Evolutionary conservation across 2,113 vertebrate species (phyloP).

Genomic region (Stigmatopora argus): DNA sequence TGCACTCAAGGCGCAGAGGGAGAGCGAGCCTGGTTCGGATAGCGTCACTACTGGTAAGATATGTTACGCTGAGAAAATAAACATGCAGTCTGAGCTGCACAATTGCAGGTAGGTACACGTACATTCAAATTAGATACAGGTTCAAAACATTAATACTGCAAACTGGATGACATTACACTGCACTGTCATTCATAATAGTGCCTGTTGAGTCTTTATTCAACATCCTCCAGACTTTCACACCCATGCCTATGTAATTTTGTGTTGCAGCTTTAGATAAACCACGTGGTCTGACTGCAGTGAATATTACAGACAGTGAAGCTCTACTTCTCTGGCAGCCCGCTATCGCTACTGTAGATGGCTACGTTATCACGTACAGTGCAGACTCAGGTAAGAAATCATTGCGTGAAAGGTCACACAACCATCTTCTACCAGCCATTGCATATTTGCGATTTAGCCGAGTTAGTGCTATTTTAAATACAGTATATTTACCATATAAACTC

Average conservation of each 20-base stretch:
- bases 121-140: background rate
- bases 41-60: conserved; percentile 81
- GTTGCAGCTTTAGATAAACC: conserved; percentile 86
- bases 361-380: conserved; percentile 83
- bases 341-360: conserved; percentile 87
- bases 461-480: background rate
- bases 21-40: conserved; percentile 85
- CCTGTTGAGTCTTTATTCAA: background rate
- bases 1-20: conserved; percentile 82
- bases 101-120: background rate
- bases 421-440: background rate
- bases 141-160: background rate
- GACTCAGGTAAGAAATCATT: conserved; percentile 71
- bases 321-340: conserved; percentile 91
- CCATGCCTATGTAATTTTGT: conserved; percentile 36
- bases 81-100: background rate
- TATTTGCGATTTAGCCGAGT: background rate
- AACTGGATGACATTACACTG: background rate
- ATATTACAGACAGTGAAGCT: conserved; percentile 86
- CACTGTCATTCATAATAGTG: background rate
- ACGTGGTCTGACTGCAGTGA: conserved; percentile 78
- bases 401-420: background rate
- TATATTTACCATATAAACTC: background rate
- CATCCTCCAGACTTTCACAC: background rate
- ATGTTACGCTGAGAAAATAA: background rate